Evolutionary conservation across 2,797 vertebrate genomes (phyloP).

Genomic region (Limosa lapponica): DNA sequence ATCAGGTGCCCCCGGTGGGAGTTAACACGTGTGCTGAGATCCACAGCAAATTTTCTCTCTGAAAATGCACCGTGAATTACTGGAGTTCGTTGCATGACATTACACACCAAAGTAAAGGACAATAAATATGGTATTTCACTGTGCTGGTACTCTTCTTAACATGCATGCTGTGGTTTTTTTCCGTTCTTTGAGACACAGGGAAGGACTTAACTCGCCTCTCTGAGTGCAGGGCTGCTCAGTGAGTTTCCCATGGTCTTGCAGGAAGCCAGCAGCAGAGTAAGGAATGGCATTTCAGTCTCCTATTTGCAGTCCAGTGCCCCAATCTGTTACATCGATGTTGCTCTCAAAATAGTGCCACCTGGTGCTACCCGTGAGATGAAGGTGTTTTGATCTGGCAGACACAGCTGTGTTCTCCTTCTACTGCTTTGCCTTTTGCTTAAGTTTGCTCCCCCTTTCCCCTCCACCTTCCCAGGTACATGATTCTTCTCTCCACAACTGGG

Average conservation of each 20-base stretch:
- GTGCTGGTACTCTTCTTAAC: neutral
- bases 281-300: neutral
- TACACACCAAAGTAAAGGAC: neutral
- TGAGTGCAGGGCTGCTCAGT: neutral
- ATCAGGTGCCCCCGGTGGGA: neutral
- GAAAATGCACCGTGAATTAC: neutral
- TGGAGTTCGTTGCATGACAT: neutral
- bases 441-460: neutral
- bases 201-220: neutral
- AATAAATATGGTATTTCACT: neutral
- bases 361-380: neutral
- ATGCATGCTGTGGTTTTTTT: neutral
- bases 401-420: neutral
- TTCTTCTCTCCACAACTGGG: neutral
- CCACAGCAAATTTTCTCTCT: neutral
- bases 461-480: accelerated
- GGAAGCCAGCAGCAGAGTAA: neutral
- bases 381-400: neutral
- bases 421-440: neutral
- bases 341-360: neutral
- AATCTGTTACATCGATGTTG: neutral
- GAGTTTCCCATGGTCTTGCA: neutral
- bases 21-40: neutral
- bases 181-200: neutral
- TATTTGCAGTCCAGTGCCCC: neutral